These are phyloP conservation scores for Pyralis farinalis DNA, from an alignment of 2,888 invertebrate species.

Conservation along the genomic window DNA sequence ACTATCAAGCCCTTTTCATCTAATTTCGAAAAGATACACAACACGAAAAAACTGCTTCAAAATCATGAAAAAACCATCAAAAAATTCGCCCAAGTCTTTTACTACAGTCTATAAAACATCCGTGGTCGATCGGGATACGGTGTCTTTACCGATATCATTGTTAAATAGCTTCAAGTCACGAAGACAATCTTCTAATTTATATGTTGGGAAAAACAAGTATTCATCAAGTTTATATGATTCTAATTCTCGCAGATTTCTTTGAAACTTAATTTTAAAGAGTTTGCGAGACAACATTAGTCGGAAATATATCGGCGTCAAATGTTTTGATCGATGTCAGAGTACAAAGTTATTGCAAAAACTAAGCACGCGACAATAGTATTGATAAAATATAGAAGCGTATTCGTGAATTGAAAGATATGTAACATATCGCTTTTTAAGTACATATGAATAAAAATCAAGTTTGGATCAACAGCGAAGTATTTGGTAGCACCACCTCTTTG, in stretches of 20 bases:
- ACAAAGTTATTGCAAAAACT: too few species aligned
- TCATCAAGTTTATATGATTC: too few species aligned
- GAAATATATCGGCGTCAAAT: too few species aligned
- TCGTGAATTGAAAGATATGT: neutral
- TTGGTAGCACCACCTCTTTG: too few species aligned
- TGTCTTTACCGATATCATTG: slow-evolving; percentile 26
- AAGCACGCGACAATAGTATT: too few species aligned
- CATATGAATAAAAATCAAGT: slow-evolving; percentile 5
- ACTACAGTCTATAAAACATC: slow-evolving; percentile 71
- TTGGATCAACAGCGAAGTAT: slow-evolving; percentile 9
- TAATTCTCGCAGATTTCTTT: too few species aligned
- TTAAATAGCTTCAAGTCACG: slow-evolving; percentile 12
- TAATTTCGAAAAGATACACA: slow-evolving; percentile 52
- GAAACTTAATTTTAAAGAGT: too few species aligned
- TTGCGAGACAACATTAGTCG: too few species aligned
- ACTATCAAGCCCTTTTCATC: slow-evolving; percentile 61
- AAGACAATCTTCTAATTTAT: slow-evolving; percentile 7
- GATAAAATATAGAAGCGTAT: neutral
- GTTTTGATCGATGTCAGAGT: too few species aligned
- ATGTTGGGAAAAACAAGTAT: too few species aligned
- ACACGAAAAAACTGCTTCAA: slow-evolving; percentile 68
- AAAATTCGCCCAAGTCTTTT: slow-evolving; percentile 76
- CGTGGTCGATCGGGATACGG: slow-evolving; percentile 73
- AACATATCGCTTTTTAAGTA: slow-evolving; percentile 7
- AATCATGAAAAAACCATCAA: slow-evolving; percentile 68